Base-by-base conservation (phyloP, 1,140 invertebrate genomes). In the Agrypnia vestita region DNA sequence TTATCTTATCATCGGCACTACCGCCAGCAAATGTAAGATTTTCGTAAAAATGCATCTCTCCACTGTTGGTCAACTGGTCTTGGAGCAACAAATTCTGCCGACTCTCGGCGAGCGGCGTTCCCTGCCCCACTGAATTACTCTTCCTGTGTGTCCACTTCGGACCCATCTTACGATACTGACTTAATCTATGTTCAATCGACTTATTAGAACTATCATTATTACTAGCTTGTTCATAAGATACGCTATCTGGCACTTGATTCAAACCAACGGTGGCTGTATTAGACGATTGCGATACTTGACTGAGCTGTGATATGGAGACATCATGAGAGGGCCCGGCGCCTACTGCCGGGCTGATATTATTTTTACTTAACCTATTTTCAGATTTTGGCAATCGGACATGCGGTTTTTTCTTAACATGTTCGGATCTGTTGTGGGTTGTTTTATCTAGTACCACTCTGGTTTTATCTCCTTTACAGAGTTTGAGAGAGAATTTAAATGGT, bases 401-500 rank as follows among this genome's bases (percentile, higher is more conserved):
- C 4, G 80, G 76, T 9, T 90, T 88, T 73, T 86, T 86, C 11
- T 88, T 86, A 72, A 87, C 87, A 35, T 86, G 85, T 12, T 89
- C 88, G 17, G 87, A 77, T 82, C 89, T 87, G 78, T 85, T 87
- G 75, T 89, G 89, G 8, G 88, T 87, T 10, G 87, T 89, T 81
- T 90, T 90, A 73, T 90, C 89, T 19, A 89, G 84, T 12, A 90
- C 88, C 11, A 89, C 88, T 85, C 89, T 88, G 0, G 88, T 89
- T 84, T 89, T 90, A 56, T 90, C 89, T 62, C 88, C 92, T 84
- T 95, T 95, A 47, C 93, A 93, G 59, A 96, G 90, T 84, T 95
- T 95, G 19, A 96, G 90, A 85, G 93, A 95, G 85, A 96, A 96
- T 82, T 94, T 94, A 85, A 96, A 96, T 0, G 95, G 95, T 43